A percentile compares a stretch with the other conserved stretches of the same genome.
Evolutionary conservation across 2,888 invertebrate genomes (phyloP).

Genomic region (Tipula vernalis): DNA sequence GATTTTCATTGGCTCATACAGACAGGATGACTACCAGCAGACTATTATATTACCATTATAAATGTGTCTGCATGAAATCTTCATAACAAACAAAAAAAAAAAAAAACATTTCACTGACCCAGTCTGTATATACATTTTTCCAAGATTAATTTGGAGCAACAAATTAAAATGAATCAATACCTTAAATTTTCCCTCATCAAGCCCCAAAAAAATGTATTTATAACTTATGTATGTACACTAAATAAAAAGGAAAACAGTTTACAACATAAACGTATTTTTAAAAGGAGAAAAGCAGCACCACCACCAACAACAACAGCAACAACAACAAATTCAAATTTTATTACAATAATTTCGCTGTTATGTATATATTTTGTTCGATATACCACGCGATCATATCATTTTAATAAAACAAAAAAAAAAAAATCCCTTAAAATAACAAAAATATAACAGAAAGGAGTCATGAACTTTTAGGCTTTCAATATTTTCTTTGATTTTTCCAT

Average conservation of each 20-base stretch:
- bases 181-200: neutral
- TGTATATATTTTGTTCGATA: neutral
- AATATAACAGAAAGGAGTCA: neutral
- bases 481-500: slow-evolving; percentile 6
- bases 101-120: neutral
- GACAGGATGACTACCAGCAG: no score
- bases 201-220: neutral
- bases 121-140: neutral
- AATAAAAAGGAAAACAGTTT: neutral
- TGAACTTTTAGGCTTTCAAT: slow-evolving; percentile 7
- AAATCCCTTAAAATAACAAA: slow-evolving; percentile 5
- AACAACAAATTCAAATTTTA: neutral
- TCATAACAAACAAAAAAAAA: no score
- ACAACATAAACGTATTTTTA: neutral
- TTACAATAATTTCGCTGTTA: slow-evolving; percentile 4
- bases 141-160: neutral
- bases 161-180: neutral
- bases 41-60: no score
- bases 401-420: neutral
- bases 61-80: no score
- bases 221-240: neutral
- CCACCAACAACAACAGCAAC: neutral
- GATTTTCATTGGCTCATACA: no score
- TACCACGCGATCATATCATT: slow-evolving; percentile 9
- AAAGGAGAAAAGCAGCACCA: neutral